Conservation (phyloP, 1,140 invertebrate species). For the Acromyrmex heyeri region DNA sequence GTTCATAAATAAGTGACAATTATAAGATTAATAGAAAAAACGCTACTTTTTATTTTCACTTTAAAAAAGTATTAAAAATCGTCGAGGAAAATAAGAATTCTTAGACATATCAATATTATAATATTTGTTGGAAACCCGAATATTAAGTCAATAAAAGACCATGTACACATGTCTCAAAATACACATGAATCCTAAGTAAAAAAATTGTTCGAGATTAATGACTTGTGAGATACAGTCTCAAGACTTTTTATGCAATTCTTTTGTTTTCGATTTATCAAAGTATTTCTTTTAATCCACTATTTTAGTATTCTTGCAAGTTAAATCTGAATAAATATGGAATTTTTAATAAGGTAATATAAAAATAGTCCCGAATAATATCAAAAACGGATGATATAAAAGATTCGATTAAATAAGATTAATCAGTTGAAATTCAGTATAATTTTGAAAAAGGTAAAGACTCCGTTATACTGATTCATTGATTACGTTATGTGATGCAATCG, state of each 20-base stretch:
- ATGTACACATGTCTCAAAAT: background rate
- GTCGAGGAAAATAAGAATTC: background rate
- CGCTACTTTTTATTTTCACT: background rate
- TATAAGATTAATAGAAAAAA: background rate
- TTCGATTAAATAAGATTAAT: background rate
- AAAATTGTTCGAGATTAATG: background rate
- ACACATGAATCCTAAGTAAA: background rate
- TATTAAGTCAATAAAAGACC: background rate
- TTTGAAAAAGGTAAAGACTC: background rate
- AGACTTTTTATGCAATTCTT: background rate
- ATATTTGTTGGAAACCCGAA: constrained; percentile 9
- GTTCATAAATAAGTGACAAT: background rate
- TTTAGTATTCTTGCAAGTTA: background rate
- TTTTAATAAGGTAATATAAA: background rate
- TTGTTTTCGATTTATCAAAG: background rate
- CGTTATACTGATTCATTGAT: constrained; percentile 1
- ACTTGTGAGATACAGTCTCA: background rate
- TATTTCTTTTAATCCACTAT: background rate
- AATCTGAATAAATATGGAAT: background rate
- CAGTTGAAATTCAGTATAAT: background rate
- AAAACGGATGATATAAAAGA: background rate
- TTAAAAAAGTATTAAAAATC: background rate
- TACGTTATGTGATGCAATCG: constrained; percentile 33
- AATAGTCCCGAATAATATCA: constrained; percentile 9
- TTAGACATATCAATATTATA: background rate